Evolutionary conservation across 2,113 vertebrate genomes (phyloP).

Genomic region (Plecotus auritus): DNA sequence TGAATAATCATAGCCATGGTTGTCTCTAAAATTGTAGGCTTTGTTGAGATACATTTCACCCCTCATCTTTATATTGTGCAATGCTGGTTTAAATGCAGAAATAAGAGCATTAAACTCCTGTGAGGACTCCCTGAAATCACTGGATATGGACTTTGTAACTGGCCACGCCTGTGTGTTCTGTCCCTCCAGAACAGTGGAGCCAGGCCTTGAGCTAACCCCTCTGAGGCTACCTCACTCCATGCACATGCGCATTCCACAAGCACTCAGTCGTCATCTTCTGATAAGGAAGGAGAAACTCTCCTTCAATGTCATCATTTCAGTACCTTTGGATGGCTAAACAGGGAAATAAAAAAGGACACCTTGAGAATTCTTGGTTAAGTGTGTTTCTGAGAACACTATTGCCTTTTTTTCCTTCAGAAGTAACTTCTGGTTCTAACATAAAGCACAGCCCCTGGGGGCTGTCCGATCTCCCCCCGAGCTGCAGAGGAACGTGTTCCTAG

Average conservation of each 20-base stretch:
- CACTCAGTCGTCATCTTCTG: background rate
- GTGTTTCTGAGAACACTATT: background rate
- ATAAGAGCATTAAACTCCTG: background rate
- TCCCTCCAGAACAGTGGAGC: background rate
- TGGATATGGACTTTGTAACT: background rate
- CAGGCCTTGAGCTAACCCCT: background rate
- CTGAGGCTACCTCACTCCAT: background rate
- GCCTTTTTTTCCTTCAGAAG: background rate
- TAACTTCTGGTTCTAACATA: background rate
- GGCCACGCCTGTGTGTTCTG: background rate
- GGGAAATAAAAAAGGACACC: background rate
- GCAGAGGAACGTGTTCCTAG: background rate
- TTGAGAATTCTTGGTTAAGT: fast-evolving
- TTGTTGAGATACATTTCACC: background rate
- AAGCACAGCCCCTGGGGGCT: background rate
- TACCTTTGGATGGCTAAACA: background rate
- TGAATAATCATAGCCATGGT: background rate
- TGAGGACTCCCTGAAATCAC: background rate
- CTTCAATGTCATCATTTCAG: background rate
- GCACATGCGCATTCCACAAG: background rate
- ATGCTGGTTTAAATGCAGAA: background rate
- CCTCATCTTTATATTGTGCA: background rate
- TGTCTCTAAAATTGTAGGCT: too few relatives aligned
- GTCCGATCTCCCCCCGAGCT: background rate
- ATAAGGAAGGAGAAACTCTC: too few relatives aligned